These are phyloP conservation scores for Polylopha cassiicola DNA, from an alignment of 2,888 invertebrate species.

Conservation along the genomic window DNA sequence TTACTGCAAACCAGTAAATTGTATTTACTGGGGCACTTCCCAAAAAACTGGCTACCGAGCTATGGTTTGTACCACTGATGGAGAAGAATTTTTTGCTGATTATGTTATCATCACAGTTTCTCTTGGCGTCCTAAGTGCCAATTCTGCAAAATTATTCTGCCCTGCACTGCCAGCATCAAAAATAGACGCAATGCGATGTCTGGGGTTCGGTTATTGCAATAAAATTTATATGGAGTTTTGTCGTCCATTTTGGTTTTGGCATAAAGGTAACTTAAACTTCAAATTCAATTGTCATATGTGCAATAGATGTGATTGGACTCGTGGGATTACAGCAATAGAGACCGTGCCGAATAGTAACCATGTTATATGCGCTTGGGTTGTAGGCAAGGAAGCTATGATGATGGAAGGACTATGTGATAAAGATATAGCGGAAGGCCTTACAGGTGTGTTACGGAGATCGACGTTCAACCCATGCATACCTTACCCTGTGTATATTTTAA, in stretches of 20 bases:
- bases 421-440: slow-evolving; percentile 80
- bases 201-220: slow-evolving; percentile 85
- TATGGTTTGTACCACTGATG: slow-evolving; percentile 81
- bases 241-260: slow-evolving; percentile 84
- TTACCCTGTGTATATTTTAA: slow-evolving; percentile 80
- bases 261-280: slow-evolving; percentile 79
- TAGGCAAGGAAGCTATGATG: slow-evolving; percentile 80
- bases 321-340: slow-evolving; percentile 82
- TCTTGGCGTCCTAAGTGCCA: slow-evolving; percentile 83
- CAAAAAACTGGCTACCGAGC: slow-evolving; percentile 67
- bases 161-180: slow-evolving; percentile 83
- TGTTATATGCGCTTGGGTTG: slow-evolving; percentile 83
- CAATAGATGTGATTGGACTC: slow-evolving; percentile 81
- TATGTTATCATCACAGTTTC: slow-evolving; percentile 88
- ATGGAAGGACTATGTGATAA: slow-evolving; percentile 83
- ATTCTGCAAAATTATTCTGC: slow-evolving; percentile 81
- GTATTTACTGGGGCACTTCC: slow-evolving; percentile 81
- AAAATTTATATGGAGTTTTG: slow-evolving; percentile 87
- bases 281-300: slow-evolving; percentile 76
- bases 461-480: slow-evolving; percentile 80
- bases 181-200: slow-evolving; percentile 80
- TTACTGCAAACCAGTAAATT: slow-evolving; percentile 83
- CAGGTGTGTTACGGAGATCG: slow-evolving; percentile 78
- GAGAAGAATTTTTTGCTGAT: slow-evolving; percentile 83
- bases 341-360: slow-evolving; percentile 82